Evolutionary conservation across 2,797 vertebrate species (phyloP).

Genomic region (Helostoma temminkii): DNA sequence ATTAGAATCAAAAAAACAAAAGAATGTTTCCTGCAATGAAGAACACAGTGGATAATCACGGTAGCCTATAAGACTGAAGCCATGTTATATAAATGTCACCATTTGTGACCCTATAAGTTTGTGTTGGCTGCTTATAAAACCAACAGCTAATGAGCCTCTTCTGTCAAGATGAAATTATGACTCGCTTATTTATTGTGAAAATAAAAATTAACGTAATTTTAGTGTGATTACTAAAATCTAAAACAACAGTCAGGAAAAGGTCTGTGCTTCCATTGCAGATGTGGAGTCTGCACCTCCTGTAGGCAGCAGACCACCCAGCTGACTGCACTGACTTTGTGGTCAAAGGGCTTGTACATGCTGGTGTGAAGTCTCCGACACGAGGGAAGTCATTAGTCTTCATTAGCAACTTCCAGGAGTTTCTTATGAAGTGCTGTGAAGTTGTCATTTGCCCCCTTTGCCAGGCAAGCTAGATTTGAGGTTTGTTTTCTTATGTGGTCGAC

Average conservation of each 20-base stretch:
- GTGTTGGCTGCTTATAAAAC: neutral
- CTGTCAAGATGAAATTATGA: neutral
- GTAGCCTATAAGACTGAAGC: too few relatives aligned
- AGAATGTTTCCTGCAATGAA: neutral
- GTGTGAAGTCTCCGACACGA: slow-evolving; percentile 82
- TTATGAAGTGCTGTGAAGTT: slow-evolving; percentile 88
- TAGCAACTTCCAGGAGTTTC: slow-evolving; percentile 88
- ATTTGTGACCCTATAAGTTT: neutral
- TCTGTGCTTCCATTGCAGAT: neutral
- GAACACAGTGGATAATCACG: neutral
- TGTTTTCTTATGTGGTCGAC: slow-evolving; percentile 82
- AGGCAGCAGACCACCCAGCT: slow-evolving; percentile 67
- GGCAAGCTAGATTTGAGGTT: slow-evolving; percentile 75
- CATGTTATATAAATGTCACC: too few relatives aligned
- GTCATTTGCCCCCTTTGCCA: slow-evolving; percentile 83
- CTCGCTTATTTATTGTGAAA: neutral
- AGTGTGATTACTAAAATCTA: neutral
- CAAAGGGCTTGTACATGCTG: slow-evolving; percentile 74
- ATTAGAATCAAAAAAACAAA: too few relatives aligned
- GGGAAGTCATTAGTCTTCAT: slow-evolving; percentile 88
- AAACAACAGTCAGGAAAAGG: neutral
- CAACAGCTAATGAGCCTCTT: neutral
- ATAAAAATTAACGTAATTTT: neutral
- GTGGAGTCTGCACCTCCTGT: neutral
- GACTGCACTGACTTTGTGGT: slow-evolving; percentile 64